Evolutionary conservation across 2,888 invertebrate genomes (phyloP), one percentile per base, ranked within the genome.

Genomic region (Tinea pellionella): DNA sequence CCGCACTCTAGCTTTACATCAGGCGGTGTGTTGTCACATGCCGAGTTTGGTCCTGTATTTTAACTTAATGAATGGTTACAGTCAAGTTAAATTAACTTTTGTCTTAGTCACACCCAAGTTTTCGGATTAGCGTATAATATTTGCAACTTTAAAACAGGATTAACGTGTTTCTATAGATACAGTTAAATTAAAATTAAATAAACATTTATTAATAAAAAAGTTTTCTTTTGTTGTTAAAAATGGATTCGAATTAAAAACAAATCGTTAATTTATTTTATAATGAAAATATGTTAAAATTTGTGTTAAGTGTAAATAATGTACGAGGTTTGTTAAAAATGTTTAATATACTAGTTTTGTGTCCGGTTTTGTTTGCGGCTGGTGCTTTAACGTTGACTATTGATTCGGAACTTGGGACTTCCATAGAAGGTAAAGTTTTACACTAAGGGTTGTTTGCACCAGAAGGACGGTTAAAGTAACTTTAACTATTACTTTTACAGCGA

Each of bases 341-440:
- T 59, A 70, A 12, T 37, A 37, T 82, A 72, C 68, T 82, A 68
- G 63, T 77, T 65, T 65, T 80, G 77, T 83, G 80, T 62, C 83
- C 80, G 67, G 78, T 74, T 68, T 64, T 82, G 65, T 75, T 86
- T 24, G 82, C 72, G 1, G 78, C 75, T 13, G 78, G 72, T 2
- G 86, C 81, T 8, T 76, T 80, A 63, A 85, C 86, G 0, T 60
- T 87, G 42, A 84, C 86, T 4, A 86, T 87, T 15, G 86, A 87
- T 63, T 78, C 86, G 0, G 78, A 82, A 61, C 73, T 87, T 60
- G 86, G 87, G 37, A 87, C 87, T 41, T 86, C 87, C 1, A 67
- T 84, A 60, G 87, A 87, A 78, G 87, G 87, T 86, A 69, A 77
- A 74, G 59, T n/a, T n/a, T n/a, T n/a, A n/a, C n/a, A n/a, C n/a